A percentile compares a stretch with the other conserved stretches of the same genome.
These are phyloP conservation scores for Halcyon chelicuti DNA, from an alignment of 2,797 vertebrate genomes.

Conservation along the genomic window DNA sequence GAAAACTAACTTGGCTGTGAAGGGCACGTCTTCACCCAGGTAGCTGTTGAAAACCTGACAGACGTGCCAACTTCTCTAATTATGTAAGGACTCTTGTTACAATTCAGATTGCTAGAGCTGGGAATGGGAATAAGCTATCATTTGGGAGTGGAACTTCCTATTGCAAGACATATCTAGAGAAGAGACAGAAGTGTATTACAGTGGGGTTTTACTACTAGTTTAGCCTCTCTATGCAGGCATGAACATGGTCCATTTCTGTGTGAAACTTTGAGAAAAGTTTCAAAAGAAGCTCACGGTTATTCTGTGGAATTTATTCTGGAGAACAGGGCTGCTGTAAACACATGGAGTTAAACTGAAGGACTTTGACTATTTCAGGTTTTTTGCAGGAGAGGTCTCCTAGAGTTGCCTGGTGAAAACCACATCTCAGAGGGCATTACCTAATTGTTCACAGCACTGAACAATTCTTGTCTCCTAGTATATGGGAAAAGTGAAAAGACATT, in stretches of 20 bases:
- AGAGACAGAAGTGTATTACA: neutral
- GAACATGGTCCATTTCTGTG: neutral
- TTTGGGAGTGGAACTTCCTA: neutral
- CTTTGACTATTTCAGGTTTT: neutral
- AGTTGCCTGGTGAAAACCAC: neutral
- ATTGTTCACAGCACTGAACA: neutral
- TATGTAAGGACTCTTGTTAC: neutral
- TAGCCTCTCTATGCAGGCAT: neutral
- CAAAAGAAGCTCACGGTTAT: neutral
- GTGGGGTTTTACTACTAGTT: neutral
- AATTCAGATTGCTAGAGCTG: neutral
- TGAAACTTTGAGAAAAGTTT: neutral
- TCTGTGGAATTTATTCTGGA: neutral
- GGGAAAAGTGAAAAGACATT: neutral
- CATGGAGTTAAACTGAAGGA: neutral
- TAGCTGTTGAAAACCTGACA: neutral
- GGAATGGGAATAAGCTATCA: neutral
- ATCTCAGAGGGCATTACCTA: neutral
- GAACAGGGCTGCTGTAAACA: neutral
- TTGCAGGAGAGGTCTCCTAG: neutral
- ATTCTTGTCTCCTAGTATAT: neutral
- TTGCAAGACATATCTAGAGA: neutral
- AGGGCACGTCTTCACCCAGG: neutral
- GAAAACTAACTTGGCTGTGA: neutral
- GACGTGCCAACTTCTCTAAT: neutral